Evolutionary conservation across 1,140 invertebrate species (phyloP).

Genomic region (Zaprionus inermis): DNA sequence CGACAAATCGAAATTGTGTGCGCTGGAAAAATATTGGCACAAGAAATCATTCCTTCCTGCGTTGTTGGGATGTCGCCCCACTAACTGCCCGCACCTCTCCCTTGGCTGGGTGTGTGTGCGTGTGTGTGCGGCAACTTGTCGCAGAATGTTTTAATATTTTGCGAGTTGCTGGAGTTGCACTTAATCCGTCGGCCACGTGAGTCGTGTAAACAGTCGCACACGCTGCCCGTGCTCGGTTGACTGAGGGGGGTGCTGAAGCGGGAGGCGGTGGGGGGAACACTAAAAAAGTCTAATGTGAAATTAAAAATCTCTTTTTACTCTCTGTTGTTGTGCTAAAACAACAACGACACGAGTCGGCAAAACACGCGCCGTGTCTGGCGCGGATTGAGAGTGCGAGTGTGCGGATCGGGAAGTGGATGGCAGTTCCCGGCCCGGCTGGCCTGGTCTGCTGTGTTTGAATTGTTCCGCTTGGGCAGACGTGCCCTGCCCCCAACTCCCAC

Average conservation of each 20-base stretch:
- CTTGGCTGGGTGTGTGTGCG: too few species aligned
- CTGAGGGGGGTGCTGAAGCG: too few species aligned
- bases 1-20: conserved; percentile 84
- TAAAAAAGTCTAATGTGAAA: conserved; percentile 55
- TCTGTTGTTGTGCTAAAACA: conserved; percentile 21
- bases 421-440: not conserved
- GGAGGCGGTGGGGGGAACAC: not conserved
- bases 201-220: conserved; percentile 75
- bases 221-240: too few species aligned
- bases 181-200: conserved; percentile 79
- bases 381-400: conserved; percentile 31
- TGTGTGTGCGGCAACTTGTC: conserved; percentile 73
- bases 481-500: not conserved
- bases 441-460: conserved; percentile 22
- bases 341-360: conserved; percentile 24
- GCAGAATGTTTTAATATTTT: conserved; percentile 82
- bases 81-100: not conserved
- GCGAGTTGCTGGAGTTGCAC: conserved; percentile 67
- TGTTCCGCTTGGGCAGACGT: conserved; percentile 39
- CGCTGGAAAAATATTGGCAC: conserved; percentile 84
- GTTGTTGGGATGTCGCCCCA: conserved; percentile 56
- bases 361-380: conserved; percentile 32
- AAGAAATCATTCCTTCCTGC: conserved; percentile 84
- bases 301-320: conserved; percentile 63
- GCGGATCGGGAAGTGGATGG: conserved; percentile 4